Base-by-base conservation (phyloP, 2,888 invertebrate genomes). In the Conchocele bisecta region DNA sequence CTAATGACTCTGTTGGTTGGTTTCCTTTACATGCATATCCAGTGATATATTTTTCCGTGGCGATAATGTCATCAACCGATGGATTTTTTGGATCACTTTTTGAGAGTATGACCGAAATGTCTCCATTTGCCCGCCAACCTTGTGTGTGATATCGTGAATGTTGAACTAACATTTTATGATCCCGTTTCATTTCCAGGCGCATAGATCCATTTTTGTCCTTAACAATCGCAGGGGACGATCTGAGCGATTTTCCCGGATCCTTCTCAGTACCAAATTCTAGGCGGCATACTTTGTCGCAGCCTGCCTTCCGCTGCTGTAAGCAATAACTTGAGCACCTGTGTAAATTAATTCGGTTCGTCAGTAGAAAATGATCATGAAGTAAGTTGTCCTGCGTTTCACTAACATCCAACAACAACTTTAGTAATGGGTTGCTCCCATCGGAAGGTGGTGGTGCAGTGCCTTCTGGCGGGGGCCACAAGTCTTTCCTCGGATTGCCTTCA, bases 381-480 rank as follows among this genome's bases (percentile, higher is more conserved):
- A 81, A 5, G 33, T 71, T 37, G 24, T 72, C 58, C 65, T 82
- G 77, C 3, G 67, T 44, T 9, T 59, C 3, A 42, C 75, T 59
- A 13, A 77, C 78, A 80, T 80, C 78, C 76, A 82, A 75, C 13
- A 79, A 24, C 11, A 83, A 39, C 72, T 83, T 81, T 1, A 74
- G n/a, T 11, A 79, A 51, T 6, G 75, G 75, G 44, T 75, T 83
- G 64, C 70, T 73, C n/a, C 77, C 65, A 58, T 77, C 75, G 26
- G 76, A 72, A 24, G 82, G 81, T 15, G 67, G 33, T 24, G 51
- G 51, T 26, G 73, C 77, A 42, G 75, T 72, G 22, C 82, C 80
- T 48, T 83, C 82, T 17, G 75, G 83, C n/a, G 79, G 79, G 9
- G 81, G 75, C 82, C 82, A 83, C 0, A 79, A 53, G 26, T 79